Evolutionary conservation across 1,140 invertebrate genomes (phyloP).

Genomic region (Drosophila mojavensis): DNA sequence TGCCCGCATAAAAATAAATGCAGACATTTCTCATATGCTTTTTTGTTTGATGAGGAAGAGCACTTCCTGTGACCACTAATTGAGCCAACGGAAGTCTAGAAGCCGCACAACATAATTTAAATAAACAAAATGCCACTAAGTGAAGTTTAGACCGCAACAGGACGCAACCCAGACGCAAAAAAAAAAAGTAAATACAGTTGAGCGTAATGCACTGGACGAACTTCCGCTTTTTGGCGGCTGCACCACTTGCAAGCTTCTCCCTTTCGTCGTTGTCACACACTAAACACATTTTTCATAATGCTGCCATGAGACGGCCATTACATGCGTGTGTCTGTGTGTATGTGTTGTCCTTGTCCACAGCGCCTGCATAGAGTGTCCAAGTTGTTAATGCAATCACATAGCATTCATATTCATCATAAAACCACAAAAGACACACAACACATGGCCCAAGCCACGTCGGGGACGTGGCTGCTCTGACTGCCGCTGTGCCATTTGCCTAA

Average conservation of each 20-base stretch:
- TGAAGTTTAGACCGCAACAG: slow-evolving; percentile 77
- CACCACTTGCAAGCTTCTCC: slow-evolving; percentile 13
- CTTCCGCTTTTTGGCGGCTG: slow-evolving; percentile 20
- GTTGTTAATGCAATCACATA: slow-evolving; percentile 82
- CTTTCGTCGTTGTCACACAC: slow-evolving; percentile 61
- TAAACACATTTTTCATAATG: slow-evolving; percentile 80
- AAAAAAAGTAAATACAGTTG: background rate
- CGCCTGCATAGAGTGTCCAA: slow-evolving; percentile 45
- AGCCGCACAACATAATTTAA: slow-evolving; percentile 80
- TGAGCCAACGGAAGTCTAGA: slow-evolving; percentile 79
- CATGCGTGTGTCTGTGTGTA: background rate
- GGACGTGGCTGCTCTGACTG: background rate
- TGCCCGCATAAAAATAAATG: slow-evolving; percentile 49
- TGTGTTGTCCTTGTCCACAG: slow-evolving; percentile 46
- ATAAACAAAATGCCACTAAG: slow-evolving; percentile 82
- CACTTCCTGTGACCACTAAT: slow-evolving; percentile 73
- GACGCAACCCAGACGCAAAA: slow-evolving; percentile 57
- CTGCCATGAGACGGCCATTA: slow-evolving; percentile 45
- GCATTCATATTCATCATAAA: slow-evolving; percentile 82
- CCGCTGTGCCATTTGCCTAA: slow-evolving; percentile 24
- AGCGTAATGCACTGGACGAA: background rate
- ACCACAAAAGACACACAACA: slow-evolving; percentile 73
- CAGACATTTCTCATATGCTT: slow-evolving; percentile 40
- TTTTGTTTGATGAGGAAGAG: slow-evolving; percentile 25
- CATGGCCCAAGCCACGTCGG: slow-evolving; percentile 32